Evolutionary conservation across 1,140 invertebrate species (phyloP), one percentile per base, ranked within the genome.

Genomic region (Popillia japonica): DNA sequence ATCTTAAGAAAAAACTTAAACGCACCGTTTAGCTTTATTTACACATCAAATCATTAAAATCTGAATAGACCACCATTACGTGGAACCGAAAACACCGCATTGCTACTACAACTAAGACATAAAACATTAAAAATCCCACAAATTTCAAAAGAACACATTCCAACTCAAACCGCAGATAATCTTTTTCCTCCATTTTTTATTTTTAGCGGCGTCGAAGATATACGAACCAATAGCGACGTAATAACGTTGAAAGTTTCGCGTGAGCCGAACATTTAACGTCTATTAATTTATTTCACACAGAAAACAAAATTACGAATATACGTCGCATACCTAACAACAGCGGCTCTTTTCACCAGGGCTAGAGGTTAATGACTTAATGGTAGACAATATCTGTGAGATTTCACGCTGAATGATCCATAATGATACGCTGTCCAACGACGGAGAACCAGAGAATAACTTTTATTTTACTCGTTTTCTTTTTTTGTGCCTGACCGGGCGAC

Each of bases 341-440:
- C 61, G 61, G 61, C 61, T 68, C 61, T 68, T 68, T 68, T 68
- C 61, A 34, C 61, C 23, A 55, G 61, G 77, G 77, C 48, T 55
- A 78, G 80, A 80, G 80, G 80, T 81, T 81, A 81, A 81, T 81
- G 80, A 81, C 80, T 81, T 80, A 81, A 81, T 78, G 80, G 77
- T 77, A 80, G 79, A 80, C 79, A 78, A 81, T 79, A 81, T 81
- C 79, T 80, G 79, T 81, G 79, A 78, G 79, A 81, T 81, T 81
- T 81, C 78, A 80, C 80, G 80, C 79, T 81, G 78, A 80, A 75
- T 81, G 80, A 80, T 80, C 78, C 78, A 80, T 80, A 80, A 81
- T 79, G 78, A 79, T 79, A 79, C 61, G 48, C 74, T 48, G 77
- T 76, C 78, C 27, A 75, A 73, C 78, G 44, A 40, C 61, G 77